Evolutionary conservation across 2,888 invertebrate species (phyloP), one percentile per base, ranked within the genome.

Genomic region (Anaspis maculata): DNA sequence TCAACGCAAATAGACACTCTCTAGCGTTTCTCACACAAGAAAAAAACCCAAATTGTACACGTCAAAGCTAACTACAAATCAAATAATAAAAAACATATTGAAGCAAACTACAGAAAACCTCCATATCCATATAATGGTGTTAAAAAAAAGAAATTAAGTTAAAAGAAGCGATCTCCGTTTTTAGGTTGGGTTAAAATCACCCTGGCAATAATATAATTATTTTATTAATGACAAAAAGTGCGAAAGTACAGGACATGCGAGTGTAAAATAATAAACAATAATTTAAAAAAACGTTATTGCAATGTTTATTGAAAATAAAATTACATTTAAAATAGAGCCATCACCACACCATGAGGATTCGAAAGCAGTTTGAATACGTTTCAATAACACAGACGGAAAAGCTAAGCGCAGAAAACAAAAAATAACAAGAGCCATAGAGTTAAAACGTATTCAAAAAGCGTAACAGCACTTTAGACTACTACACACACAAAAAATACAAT

Each of bases 231-330:
- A n/a, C n/a, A n/a, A n/a, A n/a, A n/a, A n/a, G n/a, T n/a, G n/a
- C 28, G 24, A 46, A 41, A 41, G 46, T 31, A 31, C 49, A 52
- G 56, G 54, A 55, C 61, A 61, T 61, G 61, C 61, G 38, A 30
- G 46, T 52, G 52, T 51, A 51, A 60, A 59, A 58, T 54, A 58
- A 59, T 60, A 60, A 54, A 48, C 56, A 54, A 52, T 49, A 54
- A 55, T 57, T 56, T n/a, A n/a, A 55, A 52, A 57, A 62, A 61
- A 61, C 61, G 58, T 61, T 52, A 54, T 57, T 57, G 59, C 57
- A 59, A 61, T 61, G 59, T 64, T 64, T 64, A 63, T 64, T 64
- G 43, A 57, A 57, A 58, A 57, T 49, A 45, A 57, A 57, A 57
- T 57, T 59, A 61, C 60, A 62, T 58, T 47, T 56, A 48, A 45